phyloP scores from a whole-genome alignment of 2,888 invertebrate genomes.

The Willowsia nigromaculata region DNA sequence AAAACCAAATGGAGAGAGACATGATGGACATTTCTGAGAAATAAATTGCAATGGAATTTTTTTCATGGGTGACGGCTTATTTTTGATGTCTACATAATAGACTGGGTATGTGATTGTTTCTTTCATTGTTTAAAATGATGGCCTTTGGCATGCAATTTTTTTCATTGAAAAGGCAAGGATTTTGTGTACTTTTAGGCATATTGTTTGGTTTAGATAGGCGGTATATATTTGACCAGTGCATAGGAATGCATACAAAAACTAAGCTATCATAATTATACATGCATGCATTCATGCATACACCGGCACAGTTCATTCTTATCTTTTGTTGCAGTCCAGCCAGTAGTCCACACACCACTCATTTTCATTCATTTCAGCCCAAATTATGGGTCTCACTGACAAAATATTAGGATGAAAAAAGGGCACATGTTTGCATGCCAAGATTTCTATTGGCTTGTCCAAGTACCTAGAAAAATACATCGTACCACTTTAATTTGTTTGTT shows the following conservation, averaged over 20 bases:
- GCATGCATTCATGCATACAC: neutral
- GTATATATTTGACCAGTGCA: too few species aligned
- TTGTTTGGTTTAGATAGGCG: too few species aligned
- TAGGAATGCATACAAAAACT: neutral
- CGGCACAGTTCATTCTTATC: neutral
- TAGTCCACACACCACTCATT: too few species aligned
- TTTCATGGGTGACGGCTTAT: neutral
- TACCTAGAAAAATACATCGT: too few species aligned
- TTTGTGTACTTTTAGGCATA: too few species aligned
- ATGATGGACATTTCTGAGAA: neutral
- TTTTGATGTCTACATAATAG: neutral
- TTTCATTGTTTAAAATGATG: neutral
- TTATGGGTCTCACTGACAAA: too few species aligned
- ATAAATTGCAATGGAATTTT: neutral
- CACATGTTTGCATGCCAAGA: neutral
- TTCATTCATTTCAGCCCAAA: too few species aligned
- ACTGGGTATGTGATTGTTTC: neutral
- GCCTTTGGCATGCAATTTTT: neutral
- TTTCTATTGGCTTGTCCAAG: too few species aligned
- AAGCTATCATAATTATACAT: too few species aligned
- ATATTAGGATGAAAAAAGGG: neutral
- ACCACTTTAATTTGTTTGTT: neutral
- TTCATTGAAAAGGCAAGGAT: neutral
- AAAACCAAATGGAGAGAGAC: neutral
- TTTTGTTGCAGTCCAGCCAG: too few species aligned